phyloP scores from a whole-genome alignment of 2,888 invertebrate genomes.

The Oscheius onirici region DNA sequence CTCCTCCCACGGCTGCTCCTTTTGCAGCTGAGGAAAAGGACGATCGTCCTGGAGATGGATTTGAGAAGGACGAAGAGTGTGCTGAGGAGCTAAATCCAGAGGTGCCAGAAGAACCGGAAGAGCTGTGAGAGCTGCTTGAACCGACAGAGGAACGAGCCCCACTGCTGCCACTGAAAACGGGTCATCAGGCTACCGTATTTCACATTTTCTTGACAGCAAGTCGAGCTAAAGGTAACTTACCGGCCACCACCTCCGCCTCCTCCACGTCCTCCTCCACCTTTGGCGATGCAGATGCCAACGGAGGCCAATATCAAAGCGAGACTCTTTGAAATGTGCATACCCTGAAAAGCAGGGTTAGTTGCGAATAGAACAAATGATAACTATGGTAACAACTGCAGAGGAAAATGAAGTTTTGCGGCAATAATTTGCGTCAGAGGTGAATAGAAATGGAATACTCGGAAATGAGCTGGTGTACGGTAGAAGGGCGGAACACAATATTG shows the following conservation, averaged over 20 bases:
- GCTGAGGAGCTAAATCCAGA: neutral
- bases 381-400: too few species aligned
- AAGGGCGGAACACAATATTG: too few species aligned
- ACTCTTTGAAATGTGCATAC: neutral
- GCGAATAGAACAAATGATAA: too few species aligned
- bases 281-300: neutral
- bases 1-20: constrained; percentile 8
- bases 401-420: too few species aligned
- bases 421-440: too few species aligned
- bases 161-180: neutral
- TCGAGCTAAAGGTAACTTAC: neutral
- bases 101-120: neutral
- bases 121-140: neutral
- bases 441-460: too few species aligned
- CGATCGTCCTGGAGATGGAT: neutral
- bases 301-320: neutral
- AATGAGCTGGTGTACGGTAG: too few species aligned
- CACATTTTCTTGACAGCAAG: too few species aligned
- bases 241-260: neutral
- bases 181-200: too few species aligned
- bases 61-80: neutral
- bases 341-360: too few species aligned
- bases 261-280: neutral
- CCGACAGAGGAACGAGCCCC: neutral
- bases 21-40: neutral